Base-by-base conservation (phyloP, 2,888 invertebrate species). In the Lasioglossum oenotherae region DNA sequence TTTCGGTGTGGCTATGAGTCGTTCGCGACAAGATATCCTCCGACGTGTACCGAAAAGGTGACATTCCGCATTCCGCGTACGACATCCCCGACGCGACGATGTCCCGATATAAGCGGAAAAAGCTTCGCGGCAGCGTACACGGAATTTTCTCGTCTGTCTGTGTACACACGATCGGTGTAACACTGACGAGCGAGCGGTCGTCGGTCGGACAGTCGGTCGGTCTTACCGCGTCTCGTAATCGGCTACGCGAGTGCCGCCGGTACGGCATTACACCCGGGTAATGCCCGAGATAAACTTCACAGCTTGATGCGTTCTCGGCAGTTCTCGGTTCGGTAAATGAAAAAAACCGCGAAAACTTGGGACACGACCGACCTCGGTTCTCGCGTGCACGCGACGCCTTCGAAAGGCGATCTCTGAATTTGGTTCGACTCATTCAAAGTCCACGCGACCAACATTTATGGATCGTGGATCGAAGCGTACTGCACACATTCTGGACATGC, bases 401-500 rank as follows among this genome's bases (percentile, higher is more conserved):
- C 71, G 87, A 80, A 82, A 75, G 84, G 90, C 81, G 81, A 82
- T 81, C 90, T 88, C 86, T 82, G 83, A 82, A 87, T 87, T 82
- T 82, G 90, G 80, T 89, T 90, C 86, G 81, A 82, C 78, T 86
- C 89, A 74, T 83, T 88, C 53, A 81, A 81, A 67, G 80, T 85
- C 84, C 86, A 81, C 90, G 85, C 86, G 88, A 84, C 88, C 82
- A 88, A 88, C 86, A 84, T 87, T 88, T 85, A 84, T 91, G 90
- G 90, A 92, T 88, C 84, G 87, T 89, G 88, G 89, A 89, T 85
- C 85, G 88, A 88, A 86, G 84, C 81, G 88, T 88, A 85, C 86
- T 85, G 79, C 86, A 86, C n/a, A n/a, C n/a, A 90, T 90, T 89
- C 89, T 91, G 91, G 91, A 91, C 87, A 82, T 88, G 87, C 89